Conservation (phyloP, 2,797 vertebrate genomes). For the Propithecus deckenii region DNA sequence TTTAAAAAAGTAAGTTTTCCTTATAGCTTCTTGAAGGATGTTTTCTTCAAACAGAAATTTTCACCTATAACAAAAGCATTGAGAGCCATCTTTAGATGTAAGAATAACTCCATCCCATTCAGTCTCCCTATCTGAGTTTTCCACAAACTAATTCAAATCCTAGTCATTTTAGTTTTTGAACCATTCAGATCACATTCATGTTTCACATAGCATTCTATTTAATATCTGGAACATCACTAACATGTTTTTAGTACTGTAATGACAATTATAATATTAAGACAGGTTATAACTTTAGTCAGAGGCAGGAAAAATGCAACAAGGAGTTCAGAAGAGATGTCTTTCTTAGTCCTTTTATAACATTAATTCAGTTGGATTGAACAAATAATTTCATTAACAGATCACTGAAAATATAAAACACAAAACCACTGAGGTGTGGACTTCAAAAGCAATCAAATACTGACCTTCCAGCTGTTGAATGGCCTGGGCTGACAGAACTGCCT, state of each 20-base stretch:
- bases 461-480: constrained; percentile 66
- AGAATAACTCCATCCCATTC: not conserved
- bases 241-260: not conserved
- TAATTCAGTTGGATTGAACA: not conserved
- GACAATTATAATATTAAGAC: not conserved
- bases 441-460: constrained; percentile 66
- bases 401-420: not conserved
- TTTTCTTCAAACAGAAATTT: constrained; percentile 31
- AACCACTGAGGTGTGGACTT: not conserved
- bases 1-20: constrained; percentile 20
- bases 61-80: not conserved
- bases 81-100: not conserved
- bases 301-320: not conserved
- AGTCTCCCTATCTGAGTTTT: not conserved
- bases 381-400: not conserved
- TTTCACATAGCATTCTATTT: not conserved
- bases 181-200: not conserved
- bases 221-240: not conserved
- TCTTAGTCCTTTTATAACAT: not conserved
- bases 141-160: constrained; percentile 11
- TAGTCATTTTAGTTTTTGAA: not conserved
- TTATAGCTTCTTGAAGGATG: not conserved
- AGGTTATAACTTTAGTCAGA: not conserved
- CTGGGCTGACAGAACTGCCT: constrained; percentile 52
- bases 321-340: not conserved